A percentile compares a stretch with the other conserved stretches of the same genome.
Evolutionary conservation across 2,888 invertebrate genomes (phyloP).

Genomic region (Ornithoptera alexandrae): DNA sequence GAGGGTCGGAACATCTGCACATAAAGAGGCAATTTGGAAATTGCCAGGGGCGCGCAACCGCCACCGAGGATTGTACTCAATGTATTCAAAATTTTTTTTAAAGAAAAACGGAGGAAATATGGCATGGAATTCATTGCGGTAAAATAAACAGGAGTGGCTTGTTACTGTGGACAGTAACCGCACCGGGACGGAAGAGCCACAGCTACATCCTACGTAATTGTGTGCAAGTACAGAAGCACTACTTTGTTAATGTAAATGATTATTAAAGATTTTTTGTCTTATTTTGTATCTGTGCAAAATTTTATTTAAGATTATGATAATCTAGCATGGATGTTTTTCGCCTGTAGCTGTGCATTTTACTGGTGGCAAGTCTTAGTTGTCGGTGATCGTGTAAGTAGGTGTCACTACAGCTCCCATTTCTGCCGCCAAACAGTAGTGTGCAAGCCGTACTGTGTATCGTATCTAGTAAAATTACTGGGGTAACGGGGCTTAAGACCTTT

Average conservation of each 20-base stretch:
- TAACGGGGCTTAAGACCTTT: too few species aligned
- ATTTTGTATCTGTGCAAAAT: background rate
- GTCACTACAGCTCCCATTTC: too few species aligned
- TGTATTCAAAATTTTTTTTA: slow-evolving; percentile 70
- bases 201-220: slow-evolving; percentile 13
- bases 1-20: slow-evolving; percentile 79
- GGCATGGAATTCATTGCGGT: slow-evolving; percentile 74
- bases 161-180: slow-evolving; percentile 52
- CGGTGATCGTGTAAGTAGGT: too few species aligned
- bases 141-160: slow-evolving; percentile 75
- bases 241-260: background rate
- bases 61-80: slow-evolving; percentile 75
- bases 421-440: too few species aligned
- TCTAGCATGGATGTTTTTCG: too few species aligned
- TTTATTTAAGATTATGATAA: background rate
- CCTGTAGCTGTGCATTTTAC: too few species aligned
- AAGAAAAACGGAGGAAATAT: slow-evolving; percentile 72
- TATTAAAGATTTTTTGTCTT: background rate
- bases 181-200: slow-evolving; percentile 20
- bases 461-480: too few species aligned
- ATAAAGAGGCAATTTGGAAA: slow-evolving; percentile 81
- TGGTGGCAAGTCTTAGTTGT: too few species aligned
- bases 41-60: slow-evolving; percentile 77
- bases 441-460: too few species aligned
- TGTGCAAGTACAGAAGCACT: slow-evolving; percentile 5